Conservation (phyloP, 2,888 invertebrate genomes). For the Adelognathus sp. region DNA sequence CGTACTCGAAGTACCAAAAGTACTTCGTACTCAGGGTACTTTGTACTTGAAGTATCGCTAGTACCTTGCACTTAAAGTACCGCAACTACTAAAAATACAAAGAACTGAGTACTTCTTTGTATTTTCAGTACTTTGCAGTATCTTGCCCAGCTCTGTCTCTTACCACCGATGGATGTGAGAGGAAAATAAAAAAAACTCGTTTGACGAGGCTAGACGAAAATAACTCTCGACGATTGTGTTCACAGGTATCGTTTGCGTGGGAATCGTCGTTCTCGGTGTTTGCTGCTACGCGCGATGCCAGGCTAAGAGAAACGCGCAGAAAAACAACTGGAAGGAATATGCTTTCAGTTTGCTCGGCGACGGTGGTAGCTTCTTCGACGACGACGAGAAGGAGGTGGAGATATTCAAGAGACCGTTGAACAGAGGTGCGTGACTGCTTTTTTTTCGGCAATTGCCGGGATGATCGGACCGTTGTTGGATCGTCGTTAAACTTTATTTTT, state of each 20-base stretch:
- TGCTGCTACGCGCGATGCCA: constrained; percentile 84
- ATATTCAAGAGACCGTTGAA: constrained; percentile 80
- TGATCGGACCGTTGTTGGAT: not conserved
- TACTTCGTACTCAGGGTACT: no score
- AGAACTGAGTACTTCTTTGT: no score
- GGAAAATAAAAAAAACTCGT: not conserved
- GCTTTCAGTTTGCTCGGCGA: constrained; percentile 85
- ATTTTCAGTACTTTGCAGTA: no score
- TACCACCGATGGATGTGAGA: no score
- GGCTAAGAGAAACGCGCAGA: constrained; percentile 75
- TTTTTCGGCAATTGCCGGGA: no score
- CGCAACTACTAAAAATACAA: no score
- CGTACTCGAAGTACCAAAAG: no score
- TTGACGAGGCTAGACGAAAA: not conserved
- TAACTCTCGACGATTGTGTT: constrained; percentile 26
- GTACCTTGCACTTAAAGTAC: no score
- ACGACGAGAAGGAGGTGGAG: constrained; percentile 82
- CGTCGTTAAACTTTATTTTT: not conserved
- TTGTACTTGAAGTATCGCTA: no score
- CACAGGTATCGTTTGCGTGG: constrained; percentile 84
- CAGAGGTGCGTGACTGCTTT: constrained; percentile 14
- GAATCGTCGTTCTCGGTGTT: constrained; percentile 82
- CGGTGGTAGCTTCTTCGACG: constrained; percentile 82
- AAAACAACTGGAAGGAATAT: constrained; percentile 81
- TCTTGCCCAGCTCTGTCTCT: no score